Evolutionary conservation across 2,113 vertebrate genomes (phyloP).

Genomic region (Phoenicopterus ruber): DNA sequence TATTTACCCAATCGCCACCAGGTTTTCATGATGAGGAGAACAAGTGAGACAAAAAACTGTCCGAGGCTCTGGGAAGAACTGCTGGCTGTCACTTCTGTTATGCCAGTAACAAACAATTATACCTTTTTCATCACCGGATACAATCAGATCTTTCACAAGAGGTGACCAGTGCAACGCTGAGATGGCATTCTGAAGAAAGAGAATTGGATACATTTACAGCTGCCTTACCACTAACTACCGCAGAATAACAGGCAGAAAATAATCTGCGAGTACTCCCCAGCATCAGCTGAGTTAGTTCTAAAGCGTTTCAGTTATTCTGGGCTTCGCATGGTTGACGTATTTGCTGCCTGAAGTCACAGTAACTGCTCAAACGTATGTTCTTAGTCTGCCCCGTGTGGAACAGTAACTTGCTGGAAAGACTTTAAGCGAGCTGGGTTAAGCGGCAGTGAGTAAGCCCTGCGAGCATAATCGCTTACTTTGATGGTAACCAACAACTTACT

Average conservation of each 20-base stretch:
- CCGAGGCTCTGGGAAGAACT: conserved; percentile 90
- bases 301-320: fast-evolving
- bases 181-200: conserved; percentile 75
- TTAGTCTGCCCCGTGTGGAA: fast-evolving
- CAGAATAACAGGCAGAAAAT: background rate
- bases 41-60: conserved; percentile 90
- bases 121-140: conserved; percentile 93
- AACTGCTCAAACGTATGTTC: fast-evolving
- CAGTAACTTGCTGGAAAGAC: too few species aligned
- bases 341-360: background rate
- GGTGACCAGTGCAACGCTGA: conserved; percentile 92
- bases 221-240: background rate
- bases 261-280: background rate
- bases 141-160: conserved; percentile 85
- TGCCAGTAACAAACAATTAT: conserved; percentile 88
- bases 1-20: conserved; percentile 87
- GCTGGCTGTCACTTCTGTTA: conserved; percentile 84
- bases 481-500: background rate
- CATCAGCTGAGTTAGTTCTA: background rate
- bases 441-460: fast-evolving
- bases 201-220: background rate
- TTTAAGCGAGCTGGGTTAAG: fast-evolving
- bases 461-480: fast-evolving
- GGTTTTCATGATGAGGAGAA: conserved; percentile 88
- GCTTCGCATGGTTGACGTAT: fast-evolving